These are phyloP conservation scores for Hipparchia sbordonii DNA, from an alignment of 2,888 invertebrate species.

Conservation along the genomic window DNA sequence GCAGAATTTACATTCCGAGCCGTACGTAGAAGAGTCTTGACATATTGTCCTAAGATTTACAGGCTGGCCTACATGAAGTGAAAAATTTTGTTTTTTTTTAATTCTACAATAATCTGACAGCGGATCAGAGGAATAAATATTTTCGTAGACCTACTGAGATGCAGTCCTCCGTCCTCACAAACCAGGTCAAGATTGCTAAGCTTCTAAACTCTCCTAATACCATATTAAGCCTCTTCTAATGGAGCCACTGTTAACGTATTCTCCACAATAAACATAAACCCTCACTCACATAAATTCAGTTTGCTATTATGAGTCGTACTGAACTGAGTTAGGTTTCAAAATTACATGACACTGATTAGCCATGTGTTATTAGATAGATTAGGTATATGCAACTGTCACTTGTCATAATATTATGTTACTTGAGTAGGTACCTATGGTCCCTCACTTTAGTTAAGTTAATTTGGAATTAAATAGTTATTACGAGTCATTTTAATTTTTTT, in stretches of 20 bases:
- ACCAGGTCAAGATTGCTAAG: slow-evolving; percentile 11
- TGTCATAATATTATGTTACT: slow-evolving; percentile 2
- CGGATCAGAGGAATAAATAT: too few relatives aligned
- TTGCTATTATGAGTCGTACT: slow-evolving; percentile 7
- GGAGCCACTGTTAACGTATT: slow-evolving; percentile 24
- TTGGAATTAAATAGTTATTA: neutral
- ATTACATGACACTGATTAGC: neutral
- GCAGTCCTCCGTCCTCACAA: neutral
- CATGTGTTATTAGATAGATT: neutral
- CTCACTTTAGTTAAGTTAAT: neutral
- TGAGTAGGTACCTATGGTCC: neutral
- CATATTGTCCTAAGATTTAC: too few relatives aligned
- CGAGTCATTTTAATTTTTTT: too few relatives aligned
- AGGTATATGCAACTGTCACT: too few relatives aligned
- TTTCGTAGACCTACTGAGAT: neutral
- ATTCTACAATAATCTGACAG: too few relatives aligned
- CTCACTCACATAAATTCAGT: neutral
- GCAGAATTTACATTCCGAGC: too few relatives aligned
- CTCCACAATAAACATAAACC: slow-evolving; percentile 24
- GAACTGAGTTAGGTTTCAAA: neutral
- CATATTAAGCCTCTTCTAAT: slow-evolving; percentile 29
- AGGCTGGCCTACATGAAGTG: too few relatives aligned
- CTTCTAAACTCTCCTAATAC: slow-evolving; percentile 20
- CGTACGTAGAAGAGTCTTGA: too few relatives aligned
- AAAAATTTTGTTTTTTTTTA: too few relatives aligned